phyloP scores from a whole-genome alignment of 2,113 vertebrate genomes.

The Taxidea taxus region DNA sequence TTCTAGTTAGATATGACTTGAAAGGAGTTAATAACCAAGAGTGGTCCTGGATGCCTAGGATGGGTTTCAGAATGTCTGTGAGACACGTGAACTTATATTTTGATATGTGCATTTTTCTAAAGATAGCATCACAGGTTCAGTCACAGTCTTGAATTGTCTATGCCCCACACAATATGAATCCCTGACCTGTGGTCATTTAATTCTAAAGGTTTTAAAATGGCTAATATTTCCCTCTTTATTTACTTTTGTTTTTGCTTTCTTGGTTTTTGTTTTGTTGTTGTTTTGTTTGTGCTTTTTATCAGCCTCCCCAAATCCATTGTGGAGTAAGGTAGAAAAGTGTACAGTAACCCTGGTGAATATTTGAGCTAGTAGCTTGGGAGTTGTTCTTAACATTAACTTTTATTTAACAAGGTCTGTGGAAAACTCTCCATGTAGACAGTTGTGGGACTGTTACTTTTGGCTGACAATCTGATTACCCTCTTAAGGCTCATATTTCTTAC shows the following conservation, averaged over 20 bases:
- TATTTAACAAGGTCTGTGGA: background rate
- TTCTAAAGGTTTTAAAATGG: background rate
- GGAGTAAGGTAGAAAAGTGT: background rate
- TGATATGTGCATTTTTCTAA: background rate
- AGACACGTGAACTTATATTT: background rate
- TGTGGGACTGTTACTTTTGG: background rate
- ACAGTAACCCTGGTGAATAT: conserved; percentile 26
- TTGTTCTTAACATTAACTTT: background rate
- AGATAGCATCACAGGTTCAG: background rate
- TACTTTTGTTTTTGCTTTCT: background rate
- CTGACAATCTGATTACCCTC: background rate
- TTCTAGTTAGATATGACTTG: conserved; percentile 35
- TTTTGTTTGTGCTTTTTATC: background rate
- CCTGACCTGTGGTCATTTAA: background rate
- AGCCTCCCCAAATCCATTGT: background rate
- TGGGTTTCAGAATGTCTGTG: background rate
- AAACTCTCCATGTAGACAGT: background rate
- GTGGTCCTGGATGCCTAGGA: background rate
- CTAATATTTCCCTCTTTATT: background rate
- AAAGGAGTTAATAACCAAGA: background rate
- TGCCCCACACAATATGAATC: background rate
- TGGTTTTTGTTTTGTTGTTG: background rate
- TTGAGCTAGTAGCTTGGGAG: conserved; percentile 30
- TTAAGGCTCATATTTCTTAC: background rate
- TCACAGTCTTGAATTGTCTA: background rate